phyloP scores from a whole-genome alignment of 2,888 invertebrate genomes.

The Catocala nupta region DNA sequence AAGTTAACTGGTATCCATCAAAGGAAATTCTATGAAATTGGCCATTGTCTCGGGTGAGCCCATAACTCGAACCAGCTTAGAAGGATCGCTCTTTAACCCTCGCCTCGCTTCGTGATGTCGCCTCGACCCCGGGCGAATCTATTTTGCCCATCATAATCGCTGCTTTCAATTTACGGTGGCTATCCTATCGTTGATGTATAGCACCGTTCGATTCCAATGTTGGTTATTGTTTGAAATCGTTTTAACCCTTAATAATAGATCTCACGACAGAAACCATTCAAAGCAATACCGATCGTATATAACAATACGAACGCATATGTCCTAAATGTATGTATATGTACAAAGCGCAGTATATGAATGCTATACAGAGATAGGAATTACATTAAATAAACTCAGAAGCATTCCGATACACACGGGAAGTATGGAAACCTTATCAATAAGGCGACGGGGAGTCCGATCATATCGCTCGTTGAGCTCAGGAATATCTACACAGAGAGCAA shows the following conservation, averaged over 20 bases:
- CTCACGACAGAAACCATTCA: constrained; percentile 31
- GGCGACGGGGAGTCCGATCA: constrained; percentile 84
- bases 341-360: constrained; percentile 49
- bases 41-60: constrained; percentile 81
- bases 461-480: constrained; percentile 74
- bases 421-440: constrained; percentile 86
- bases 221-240: constrained; percentile 58
- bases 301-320: constrained; percentile 28
- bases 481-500: constrained; percentile 75
- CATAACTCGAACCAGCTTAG: constrained; percentile 77
- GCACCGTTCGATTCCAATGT: constrained; percentile 56
- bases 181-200: constrained; percentile 75
- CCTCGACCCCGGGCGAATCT: constrained; percentile 80
- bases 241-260: constrained; percentile 42
- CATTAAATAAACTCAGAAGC: constrained; percentile 83
- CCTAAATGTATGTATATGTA: constrained; percentile 40
- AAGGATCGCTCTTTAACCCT: constrained; percentile 83
- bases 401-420: constrained; percentile 83
- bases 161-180: constrained; percentile 84
- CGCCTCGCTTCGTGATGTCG: constrained; percentile 81
- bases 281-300: constrained; percentile 14
- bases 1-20: constrained; percentile 74
- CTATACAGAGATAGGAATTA: constrained; percentile 69
- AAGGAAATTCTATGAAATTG: constrained; percentile 81
- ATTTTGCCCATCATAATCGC: constrained; percentile 84